Conservation (phyloP, 2,888 invertebrate genomes). For the Conomelus anceps region DNA sequence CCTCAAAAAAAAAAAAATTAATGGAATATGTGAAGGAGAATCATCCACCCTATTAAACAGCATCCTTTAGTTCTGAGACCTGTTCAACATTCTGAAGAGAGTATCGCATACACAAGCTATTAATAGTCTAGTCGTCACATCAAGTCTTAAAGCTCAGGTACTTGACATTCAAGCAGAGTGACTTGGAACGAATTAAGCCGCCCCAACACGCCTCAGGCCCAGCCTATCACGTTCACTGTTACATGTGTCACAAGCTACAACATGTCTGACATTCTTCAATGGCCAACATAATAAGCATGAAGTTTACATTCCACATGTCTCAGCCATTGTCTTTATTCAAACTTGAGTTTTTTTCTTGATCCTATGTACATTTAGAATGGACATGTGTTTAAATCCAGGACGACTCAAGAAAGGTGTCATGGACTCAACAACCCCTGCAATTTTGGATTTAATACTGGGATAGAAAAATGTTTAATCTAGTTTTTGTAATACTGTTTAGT, state of each 20-base stretch:
- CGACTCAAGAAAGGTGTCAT: too few species aligned
- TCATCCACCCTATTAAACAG: background rate
- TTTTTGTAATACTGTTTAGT: too few species aligned
- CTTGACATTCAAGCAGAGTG: background rate
- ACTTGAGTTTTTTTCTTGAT: background rate
- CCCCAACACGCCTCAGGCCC: background rate
- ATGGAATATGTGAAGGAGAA: background rate
- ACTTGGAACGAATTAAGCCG: background rate
- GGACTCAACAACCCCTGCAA: too few species aligned
- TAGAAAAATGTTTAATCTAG: too few species aligned
- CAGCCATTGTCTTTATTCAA: background rate
- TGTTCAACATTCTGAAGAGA: background rate
- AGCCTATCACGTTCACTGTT: background rate
- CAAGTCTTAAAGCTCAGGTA: background rate
- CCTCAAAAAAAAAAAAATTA: too few species aligned
- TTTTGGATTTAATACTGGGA: too few species aligned
- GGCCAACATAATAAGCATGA: background rate
- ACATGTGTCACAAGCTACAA: background rate
- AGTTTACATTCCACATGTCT: background rate
- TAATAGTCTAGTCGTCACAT: background rate
- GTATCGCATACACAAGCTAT: background rate
- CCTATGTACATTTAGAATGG: background rate
- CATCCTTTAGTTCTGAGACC: background rate
- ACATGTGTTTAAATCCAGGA: background rate
- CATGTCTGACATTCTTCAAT: background rate